These are phyloP conservation scores for Ara ararauna DNA, from an alignment of 2,797 vertebrate genomes.

Conservation along the genomic window DNA sequence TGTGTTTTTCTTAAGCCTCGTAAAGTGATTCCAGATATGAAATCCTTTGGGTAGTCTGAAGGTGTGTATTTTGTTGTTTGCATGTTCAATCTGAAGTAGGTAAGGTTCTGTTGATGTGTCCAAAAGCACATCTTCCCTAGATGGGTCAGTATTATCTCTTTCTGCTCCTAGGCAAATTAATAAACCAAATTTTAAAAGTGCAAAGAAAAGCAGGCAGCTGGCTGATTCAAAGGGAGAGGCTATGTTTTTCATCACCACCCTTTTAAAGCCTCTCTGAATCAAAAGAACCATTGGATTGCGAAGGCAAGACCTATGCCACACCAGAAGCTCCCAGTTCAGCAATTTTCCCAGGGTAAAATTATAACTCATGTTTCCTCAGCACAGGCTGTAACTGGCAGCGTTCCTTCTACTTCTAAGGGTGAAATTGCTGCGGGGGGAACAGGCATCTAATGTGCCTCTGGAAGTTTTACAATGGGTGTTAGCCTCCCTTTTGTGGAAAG, in stretches of 20 bases:
- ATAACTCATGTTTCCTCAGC: conserved; percentile 75
- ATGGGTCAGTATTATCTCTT: conserved; percentile 48
- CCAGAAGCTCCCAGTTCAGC: conserved; percentile 74
- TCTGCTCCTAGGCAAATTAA: conserved; percentile 59
- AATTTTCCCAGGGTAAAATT: conserved; percentile 77
- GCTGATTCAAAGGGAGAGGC: conserved; percentile 74
- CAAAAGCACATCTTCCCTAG: not conserved
- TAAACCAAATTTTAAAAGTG: conserved; percentile 51
- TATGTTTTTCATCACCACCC: conserved; percentile 73
- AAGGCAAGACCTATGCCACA: conserved; percentile 71
- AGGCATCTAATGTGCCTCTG: conserved; percentile 72
- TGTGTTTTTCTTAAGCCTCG: not conserved
- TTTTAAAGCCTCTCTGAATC: conserved; percentile 70
- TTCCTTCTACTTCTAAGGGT: conserved; percentile 73
- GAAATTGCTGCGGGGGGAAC: conserved; percentile 67
- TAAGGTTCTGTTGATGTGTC: not conserved
- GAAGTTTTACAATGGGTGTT: conserved; percentile 75
- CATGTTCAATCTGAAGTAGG: not conserved
- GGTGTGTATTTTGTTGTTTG: not conserved
- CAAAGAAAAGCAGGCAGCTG: conserved; percentile 61
- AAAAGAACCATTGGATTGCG: conserved; percentile 72
- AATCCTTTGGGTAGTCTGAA: not conserved
- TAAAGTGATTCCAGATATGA: not conserved
- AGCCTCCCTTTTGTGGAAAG: conserved; percentile 71
- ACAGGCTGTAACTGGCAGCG: conserved; percentile 74